Base-by-base conservation (phyloP, 1,140 invertebrate species). In the Heliothis subflexa region DNA sequence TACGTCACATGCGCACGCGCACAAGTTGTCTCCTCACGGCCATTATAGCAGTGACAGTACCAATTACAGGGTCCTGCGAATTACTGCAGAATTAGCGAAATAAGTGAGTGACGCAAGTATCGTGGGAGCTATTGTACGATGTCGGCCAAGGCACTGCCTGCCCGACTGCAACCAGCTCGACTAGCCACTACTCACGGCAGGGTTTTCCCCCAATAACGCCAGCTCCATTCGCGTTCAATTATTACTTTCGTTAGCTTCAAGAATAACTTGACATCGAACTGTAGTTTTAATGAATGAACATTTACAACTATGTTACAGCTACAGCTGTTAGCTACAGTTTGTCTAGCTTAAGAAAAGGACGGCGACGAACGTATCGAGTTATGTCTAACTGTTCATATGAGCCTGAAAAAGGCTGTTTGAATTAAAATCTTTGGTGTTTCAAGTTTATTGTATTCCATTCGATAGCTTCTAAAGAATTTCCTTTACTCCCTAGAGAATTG, bases 141-240 rank as follows among this genome's bases (percentile, higher is more conserved):
- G 76, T 85, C 83, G 86, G 86, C 74, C 86, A 88, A 88, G 86
- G 87, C 52, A 81, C 79, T 78, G 70, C 79, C 80, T 79, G 52
- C 70, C 40, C 75, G 73, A 57, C 28, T 73, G 79, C 78, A 83
- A 78, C 83, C 62, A 47, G 33, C n/a, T 52, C 57, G n/a, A 54
- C 25, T 21, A 10, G 28, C 55, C 21, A 25, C 14, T 45, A 45
- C 28, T 33, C n/a, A 45, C 33, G 40, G 16, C 11, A 9, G 4
- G 7, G 11, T 28, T 59, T 74, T 74, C 49, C 55, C 71, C 49
- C 14, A 74, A 59, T 40, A 40, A 40, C 33, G 33, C 33, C 0
- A 40, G 33, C 33, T 40, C 33, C 33, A 40, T 40, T 40, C 33
- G 33, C 54, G 16, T 7, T 18, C 16, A 18, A 55, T 16, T 1